Evolutionary conservation across 2,888 invertebrate genomes (phyloP).

Genomic region (Cantharis rufa): DNA sequence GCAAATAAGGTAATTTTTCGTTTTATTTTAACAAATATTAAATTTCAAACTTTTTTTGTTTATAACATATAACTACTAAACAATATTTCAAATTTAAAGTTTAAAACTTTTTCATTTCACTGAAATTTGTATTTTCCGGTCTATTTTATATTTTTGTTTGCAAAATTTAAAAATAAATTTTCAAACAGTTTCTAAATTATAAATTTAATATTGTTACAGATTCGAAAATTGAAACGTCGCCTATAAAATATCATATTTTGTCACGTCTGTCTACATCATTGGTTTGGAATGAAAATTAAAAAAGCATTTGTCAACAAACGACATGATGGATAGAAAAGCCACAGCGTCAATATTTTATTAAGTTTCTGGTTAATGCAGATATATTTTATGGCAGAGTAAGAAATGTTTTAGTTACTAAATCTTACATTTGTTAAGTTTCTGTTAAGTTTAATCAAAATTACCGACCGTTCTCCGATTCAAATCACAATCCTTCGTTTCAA

Average conservation of each 20-base stretch:
- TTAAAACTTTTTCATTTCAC: background rate
- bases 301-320: background rate
- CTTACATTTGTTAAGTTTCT: constrained; percentile 17
- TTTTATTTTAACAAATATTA: background rate
- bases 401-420: background rate
- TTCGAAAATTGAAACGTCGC: background rate
- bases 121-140: background rate
- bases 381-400: background rate
- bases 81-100: background rate
- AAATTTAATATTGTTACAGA: background rate
- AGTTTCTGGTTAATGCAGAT: background rate
- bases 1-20: background rate
- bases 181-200: background rate
- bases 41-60: background rate
- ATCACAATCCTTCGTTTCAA: background rate
- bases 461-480: background rate
- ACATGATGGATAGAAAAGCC: background rate
- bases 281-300: background rate
- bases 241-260: background rate
- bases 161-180: background rate
- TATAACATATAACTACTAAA: no score
- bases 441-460: constrained; percentile 20
- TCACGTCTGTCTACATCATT: background rate
- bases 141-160: background rate
- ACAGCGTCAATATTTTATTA: background rate